Base-by-base conservation (phyloP, 2,888 invertebrate species). In the Eupithecia subumbrata region DNA sequence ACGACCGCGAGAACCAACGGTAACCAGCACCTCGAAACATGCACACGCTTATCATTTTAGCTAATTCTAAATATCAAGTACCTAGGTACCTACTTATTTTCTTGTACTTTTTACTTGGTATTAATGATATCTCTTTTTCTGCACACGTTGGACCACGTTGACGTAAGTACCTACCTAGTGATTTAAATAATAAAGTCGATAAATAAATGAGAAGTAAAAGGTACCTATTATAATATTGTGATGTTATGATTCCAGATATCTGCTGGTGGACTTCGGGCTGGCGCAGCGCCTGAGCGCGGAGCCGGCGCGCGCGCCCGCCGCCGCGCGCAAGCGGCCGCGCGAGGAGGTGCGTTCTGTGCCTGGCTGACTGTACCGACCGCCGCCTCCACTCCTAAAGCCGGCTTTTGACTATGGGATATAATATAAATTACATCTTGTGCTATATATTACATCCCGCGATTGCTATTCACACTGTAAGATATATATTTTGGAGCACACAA, bases 231-330 rank as follows among this genome's bases (percentile, higher is more conserved):
- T 22, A 60, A 14, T 60, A 25, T 25, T 34, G 34, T 34, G 34
- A 34, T 14, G 34, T 5, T 37, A 37, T 67, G 67, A 9, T n/a
- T 67, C 11, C 84, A 96, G 97, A 85, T 97, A 96, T 91, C 94
- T 97, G 72, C 91, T 98, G 79, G 98, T 98, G 18, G 98, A 98
- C 91, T 98, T 98, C 95, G 98, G 98, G 0, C 94, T 98, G 79
- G 98, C 98, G 34, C 98, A 98, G 90, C 95, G 95, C 68, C 92
- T 95, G 64, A 82, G 85, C 69, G 80, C 87, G 18, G 82, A 86
- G 74, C 81, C 84, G 0, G 84, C 79, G 60, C 82, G 30, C 64
- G 34, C 64, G 8, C 22, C 64, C 40, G 11, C 12, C 40, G 37
- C 9, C 72, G 30, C 72, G 72, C 63, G 74, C 77, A 93, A 93